These are phyloP conservation scores for Brachionus sp. DNA, from an alignment of 1,140 invertebrate genomes.

Conservation along the genomic window DNA sequence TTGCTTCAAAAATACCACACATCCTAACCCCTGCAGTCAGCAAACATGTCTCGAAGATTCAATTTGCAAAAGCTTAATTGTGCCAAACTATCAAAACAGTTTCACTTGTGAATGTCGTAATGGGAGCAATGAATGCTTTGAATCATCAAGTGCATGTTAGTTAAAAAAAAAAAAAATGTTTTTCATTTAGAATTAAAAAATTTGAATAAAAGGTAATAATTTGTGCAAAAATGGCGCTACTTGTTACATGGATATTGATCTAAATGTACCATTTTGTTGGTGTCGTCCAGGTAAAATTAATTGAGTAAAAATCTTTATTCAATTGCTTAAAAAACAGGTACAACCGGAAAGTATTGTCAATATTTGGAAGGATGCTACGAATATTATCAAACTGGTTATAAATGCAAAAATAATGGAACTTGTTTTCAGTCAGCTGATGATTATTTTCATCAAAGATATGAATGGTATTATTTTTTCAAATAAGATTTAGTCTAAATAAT, in stretches of 20 bases:
- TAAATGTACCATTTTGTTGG: too few species aligned
- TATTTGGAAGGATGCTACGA: too few species aligned
- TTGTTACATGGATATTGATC: too few species aligned
- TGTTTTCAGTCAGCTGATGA: not conserved
- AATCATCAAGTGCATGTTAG: not conserved
- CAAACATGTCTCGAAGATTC: not conserved
- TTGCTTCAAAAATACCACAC: not conserved
- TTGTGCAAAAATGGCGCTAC: too few species aligned
- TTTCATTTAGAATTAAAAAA: too few species aligned
- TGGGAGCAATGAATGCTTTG: not conserved
- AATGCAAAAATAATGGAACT: not conserved
- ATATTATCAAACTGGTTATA: not conserved
- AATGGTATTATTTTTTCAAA: not conserved
- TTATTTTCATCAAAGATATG: not conserved
- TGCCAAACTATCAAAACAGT: not conserved
- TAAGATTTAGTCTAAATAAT: not conserved
- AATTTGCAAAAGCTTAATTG: not conserved
- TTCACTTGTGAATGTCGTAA: not conserved
- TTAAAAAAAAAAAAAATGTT: too few species aligned
- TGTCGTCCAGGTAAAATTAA: too few species aligned
- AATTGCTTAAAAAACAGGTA: too few species aligned
- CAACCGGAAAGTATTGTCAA: too few species aligned
- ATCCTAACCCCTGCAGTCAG: not conserved
- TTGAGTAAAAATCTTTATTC: too few species aligned
- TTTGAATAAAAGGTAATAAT: too few species aligned